Percentiles rank a stretch among this genome's conserved stretches.
phyloP scores from a whole-genome alignment of 2,797 vertebrate species.

The Acanthiza pusilla region DNA sequence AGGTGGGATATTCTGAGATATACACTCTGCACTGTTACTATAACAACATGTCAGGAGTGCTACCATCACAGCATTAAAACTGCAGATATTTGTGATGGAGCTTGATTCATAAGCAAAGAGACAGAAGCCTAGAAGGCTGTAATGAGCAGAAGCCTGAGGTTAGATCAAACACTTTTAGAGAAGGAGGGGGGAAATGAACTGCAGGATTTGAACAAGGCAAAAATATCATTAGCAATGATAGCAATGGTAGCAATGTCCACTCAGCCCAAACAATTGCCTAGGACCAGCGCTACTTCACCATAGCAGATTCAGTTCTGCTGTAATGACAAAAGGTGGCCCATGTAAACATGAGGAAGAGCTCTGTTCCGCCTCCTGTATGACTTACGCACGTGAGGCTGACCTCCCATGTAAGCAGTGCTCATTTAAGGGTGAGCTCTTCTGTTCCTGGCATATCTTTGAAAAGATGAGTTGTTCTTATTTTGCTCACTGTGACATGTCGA shows the following conservation, averaged over 20 bases:
- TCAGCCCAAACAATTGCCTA: background rate
- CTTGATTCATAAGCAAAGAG: background rate
- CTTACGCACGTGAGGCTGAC: background rate
- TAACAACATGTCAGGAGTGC: background rate
- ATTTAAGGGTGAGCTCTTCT: background rate
- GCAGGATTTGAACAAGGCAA: background rate
- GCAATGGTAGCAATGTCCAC: background rate
- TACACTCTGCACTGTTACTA: background rate
- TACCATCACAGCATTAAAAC: background rate
- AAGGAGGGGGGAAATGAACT: background rate
- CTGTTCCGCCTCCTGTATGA: background rate
- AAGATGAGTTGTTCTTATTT: background rate
- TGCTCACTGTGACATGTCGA: background rate
- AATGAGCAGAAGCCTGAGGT: background rate
- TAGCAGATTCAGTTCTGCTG: background rate
- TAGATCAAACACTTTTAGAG: background rate
- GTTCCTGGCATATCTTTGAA: background rate
- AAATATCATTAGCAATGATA: background rate
- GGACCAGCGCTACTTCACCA: background rate
- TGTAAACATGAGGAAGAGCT: background rate
- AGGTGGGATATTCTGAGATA: background rate
- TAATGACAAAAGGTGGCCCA: rapidly evolving
- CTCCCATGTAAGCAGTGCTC: background rate
- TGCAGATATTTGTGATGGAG: background rate
- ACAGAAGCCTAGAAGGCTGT: background rate